Evolutionary conservation across 2,888 invertebrate genomes (phyloP).

Genomic region (Poecilobothrus nobilitatus): DNA sequence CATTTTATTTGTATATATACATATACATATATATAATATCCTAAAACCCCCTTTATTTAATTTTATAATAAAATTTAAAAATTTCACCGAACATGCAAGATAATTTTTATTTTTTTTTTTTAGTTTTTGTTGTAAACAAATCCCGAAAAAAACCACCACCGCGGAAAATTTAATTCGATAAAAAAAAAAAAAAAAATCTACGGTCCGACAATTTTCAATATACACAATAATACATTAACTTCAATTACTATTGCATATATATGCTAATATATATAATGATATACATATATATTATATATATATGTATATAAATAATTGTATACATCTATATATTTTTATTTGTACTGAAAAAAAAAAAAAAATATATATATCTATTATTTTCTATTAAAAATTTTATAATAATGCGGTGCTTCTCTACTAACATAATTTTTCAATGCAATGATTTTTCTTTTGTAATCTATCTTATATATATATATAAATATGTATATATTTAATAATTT

Average conservation of each 20-base stretch:
- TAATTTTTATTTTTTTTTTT: too few species aligned
- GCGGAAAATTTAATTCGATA: slow-evolving; percentile 6
- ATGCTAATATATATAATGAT: too few species aligned
- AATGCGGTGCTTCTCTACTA: background rate
- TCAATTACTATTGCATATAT: too few species aligned
- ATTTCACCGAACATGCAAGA: too few species aligned
- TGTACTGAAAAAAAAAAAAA: background rate
- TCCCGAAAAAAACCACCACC: slow-evolving; percentile 6
- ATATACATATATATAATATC: too few species aligned
- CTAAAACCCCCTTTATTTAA: too few species aligned
- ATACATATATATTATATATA: too few species aligned
- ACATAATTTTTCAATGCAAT: background rate
- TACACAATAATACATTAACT: background rate
- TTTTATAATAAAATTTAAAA: too few species aligned
- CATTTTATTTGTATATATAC: too few species aligned
- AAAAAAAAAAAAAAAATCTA: too few species aligned
- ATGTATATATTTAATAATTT: background rate
- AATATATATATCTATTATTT: background rate
- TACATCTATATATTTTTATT: too few species aligned
- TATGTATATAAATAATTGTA: too few species aligned
- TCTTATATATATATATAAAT: background rate
- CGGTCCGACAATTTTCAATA: background rate
- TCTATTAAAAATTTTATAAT: background rate
- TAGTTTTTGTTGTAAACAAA: background rate
- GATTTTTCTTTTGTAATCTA: background rate